Evolutionary conservation across 2,888 invertebrate species (phyloP).

Genomic region (Polietes domitor): DNA sequence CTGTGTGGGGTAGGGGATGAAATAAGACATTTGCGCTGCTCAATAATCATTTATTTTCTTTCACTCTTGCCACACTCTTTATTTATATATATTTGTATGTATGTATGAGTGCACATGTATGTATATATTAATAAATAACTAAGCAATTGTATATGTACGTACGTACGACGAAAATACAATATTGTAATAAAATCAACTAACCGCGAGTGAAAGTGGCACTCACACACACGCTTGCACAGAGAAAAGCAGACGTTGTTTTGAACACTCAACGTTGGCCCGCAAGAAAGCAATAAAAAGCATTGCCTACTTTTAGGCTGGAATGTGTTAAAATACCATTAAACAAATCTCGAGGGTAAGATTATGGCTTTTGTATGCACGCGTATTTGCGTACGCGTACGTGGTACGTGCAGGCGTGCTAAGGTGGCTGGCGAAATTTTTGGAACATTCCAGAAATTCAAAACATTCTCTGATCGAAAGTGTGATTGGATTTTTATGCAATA

Average conservation of each 20-base stretch:
- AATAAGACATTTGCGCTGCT: neutral
- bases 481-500: too few relatives aligned
- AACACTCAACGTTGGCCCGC: neutral
- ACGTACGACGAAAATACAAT: neutral
- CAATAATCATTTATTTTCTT: conserved; percentile 45
- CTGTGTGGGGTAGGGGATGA: too few relatives aligned
- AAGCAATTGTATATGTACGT: conserved; percentile 43
- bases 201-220: conserved; percentile 54
- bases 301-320: conserved; percentile 57
- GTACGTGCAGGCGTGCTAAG: neutral
- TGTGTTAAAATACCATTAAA: conserved; percentile 62
- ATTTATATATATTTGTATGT: too few relatives aligned
- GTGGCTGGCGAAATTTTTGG: too few relatives aligned
- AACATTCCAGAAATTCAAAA: too few relatives aligned
- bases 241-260: neutral
- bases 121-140: conserved; percentile 42
- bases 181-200: conserved; percentile 62
- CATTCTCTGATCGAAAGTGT: too few relatives aligned
- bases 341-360: conserved; percentile 60
- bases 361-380: conserved; percentile 27
- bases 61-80: conserved; percentile 1
- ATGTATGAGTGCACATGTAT: too few relatives aligned
- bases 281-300: conserved; percentile 47
- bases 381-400: neutral
- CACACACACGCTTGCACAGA: conserved; percentile 12